Conservation (phyloP, 1,140 invertebrate species). For the Chlorops oryzae region DNA sequence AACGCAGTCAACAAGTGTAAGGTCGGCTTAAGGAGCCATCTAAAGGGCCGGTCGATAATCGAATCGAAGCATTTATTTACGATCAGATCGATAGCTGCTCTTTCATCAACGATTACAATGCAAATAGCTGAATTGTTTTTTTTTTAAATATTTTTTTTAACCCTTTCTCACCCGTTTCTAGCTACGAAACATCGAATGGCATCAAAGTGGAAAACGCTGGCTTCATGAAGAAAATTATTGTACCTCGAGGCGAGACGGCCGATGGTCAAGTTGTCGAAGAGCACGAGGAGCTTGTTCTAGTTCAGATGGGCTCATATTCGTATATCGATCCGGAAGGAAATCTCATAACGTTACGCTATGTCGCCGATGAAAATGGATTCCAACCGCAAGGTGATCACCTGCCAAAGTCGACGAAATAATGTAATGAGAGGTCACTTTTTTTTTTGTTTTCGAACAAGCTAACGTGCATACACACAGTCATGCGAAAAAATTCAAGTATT, state of each 20-base stretch:
- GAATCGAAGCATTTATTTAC: no score
- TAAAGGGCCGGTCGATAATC: no score
- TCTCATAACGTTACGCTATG: conserved; percentile 62
- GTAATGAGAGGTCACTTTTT: no score
- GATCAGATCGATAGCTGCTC: no score
- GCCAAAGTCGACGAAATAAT: conserved; percentile 57
- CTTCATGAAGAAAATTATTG: conserved; percentile 53
- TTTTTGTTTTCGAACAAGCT: no score
- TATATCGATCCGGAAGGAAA: conserved; percentile 71
- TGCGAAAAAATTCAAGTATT: no score
- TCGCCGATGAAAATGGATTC: conserved; percentile 68
- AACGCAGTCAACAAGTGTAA: no score
- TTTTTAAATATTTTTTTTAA: no score
- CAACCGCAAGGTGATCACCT: conserved; percentile 53
- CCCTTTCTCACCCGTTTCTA: conserved; percentile 20
- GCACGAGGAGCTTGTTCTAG: conserved; percentile 52
- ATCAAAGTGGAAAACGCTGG: conserved; percentile 58
- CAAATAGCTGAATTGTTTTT: no score
- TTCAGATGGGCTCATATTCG: conserved; percentile 58
- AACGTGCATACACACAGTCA: no score
- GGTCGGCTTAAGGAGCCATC: no score
- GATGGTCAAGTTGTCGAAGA: conserved; percentile 51
- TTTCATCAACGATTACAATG: no score
- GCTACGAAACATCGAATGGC: conserved; percentile 60
- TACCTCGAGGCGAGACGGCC: conserved; percentile 47